These are phyloP conservation scores for Margarornis squamiger DNA, from an alignment of 2,797 vertebrate genomes.

Conservation along the genomic window DNA sequence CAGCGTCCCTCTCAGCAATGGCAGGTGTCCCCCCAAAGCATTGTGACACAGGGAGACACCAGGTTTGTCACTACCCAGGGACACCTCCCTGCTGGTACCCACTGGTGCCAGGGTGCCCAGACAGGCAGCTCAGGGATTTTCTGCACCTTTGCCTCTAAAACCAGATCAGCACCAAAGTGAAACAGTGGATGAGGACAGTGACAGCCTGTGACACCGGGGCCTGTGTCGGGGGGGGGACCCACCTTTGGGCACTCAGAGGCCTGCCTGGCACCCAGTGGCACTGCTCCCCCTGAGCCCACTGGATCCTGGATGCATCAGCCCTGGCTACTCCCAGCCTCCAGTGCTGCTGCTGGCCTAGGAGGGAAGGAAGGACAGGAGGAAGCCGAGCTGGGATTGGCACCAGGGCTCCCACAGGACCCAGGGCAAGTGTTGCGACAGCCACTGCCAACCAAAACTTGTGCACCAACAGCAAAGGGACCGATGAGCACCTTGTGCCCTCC, in stretches of 20 bases:
- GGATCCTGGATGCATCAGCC: background rate
- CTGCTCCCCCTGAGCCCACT: background rate
- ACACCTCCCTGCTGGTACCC: background rate
- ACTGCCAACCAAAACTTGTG: background rate
- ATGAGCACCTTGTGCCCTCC: background rate
- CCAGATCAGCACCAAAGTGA: background rate
- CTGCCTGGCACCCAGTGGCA: background rate
- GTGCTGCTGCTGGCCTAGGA: background rate
- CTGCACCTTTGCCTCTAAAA: background rate
- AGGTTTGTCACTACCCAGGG: background rate
- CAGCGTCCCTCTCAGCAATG: background rate
- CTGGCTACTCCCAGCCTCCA: fast-evolving
- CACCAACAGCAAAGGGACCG: background rate
- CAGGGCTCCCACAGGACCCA: fast-evolving
- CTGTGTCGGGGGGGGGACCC: fast-evolving
- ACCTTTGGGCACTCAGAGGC: fast-evolving
- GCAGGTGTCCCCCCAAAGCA: background rate
- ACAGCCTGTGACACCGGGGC: fast-evolving
- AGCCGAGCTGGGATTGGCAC: background rate
- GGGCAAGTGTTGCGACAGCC: background rate
- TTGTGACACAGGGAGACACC: fast-evolving
- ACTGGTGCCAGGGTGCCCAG: background rate
- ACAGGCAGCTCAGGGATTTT: background rate
- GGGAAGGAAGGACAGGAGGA: background rate
- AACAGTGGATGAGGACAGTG: background rate